Percentiles rank a stretch among this genome's conserved stretches.
Conservation (phyloP, 2,113 vertebrate species). For the Cyprinodon brontotheroides region DNA sequence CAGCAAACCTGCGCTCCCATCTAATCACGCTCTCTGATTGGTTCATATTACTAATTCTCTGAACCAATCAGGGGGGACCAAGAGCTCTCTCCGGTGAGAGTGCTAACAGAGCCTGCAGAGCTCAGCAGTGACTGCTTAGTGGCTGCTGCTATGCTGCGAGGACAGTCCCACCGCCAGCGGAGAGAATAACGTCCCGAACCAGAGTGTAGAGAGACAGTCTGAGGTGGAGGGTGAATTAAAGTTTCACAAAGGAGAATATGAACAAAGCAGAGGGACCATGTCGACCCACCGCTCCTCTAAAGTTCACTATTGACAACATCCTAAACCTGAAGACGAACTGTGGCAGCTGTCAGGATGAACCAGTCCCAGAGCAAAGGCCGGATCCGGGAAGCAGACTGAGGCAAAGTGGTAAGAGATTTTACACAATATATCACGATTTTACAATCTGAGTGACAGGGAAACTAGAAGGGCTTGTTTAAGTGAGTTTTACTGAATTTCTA, state of each 20-base stretch:
- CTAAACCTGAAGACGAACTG: constrained; percentile 78
- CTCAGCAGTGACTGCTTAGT: constrained; percentile 56
- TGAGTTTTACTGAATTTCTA: constrained; percentile 49
- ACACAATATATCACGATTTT: background rate
- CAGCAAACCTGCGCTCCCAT: constrained; percentile 14
- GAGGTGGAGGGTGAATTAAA: constrained; percentile 30
- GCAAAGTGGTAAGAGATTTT: constrained; percentile 62
- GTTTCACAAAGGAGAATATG: constrained; percentile 75
- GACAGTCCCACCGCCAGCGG: constrained; percentile 51
- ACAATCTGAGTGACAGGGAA: background rate
- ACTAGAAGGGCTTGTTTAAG: background rate
- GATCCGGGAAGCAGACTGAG: constrained; percentile 41
- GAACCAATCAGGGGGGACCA: constrained; percentile 73
- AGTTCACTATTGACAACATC: constrained; percentile 84
- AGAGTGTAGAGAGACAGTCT: constrained; percentile 23
- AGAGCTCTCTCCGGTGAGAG: constrained; percentile 67
- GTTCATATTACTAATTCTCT: constrained; percentile 33
- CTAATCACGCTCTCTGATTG: constrained; percentile 61
- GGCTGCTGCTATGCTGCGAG: constrained; percentile 77
- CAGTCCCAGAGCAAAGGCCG: constrained; percentile 35
- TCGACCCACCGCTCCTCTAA: constrained; percentile 78
- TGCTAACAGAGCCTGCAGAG: constrained; percentile 46
- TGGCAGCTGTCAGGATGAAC: constrained; percentile 68
- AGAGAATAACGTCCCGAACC: constrained; percentile 38
- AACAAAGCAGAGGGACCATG: constrained; percentile 81